Conservation (phyloP, 2,888 invertebrate species). For the Caenorhabditis uteleia region DNA sequence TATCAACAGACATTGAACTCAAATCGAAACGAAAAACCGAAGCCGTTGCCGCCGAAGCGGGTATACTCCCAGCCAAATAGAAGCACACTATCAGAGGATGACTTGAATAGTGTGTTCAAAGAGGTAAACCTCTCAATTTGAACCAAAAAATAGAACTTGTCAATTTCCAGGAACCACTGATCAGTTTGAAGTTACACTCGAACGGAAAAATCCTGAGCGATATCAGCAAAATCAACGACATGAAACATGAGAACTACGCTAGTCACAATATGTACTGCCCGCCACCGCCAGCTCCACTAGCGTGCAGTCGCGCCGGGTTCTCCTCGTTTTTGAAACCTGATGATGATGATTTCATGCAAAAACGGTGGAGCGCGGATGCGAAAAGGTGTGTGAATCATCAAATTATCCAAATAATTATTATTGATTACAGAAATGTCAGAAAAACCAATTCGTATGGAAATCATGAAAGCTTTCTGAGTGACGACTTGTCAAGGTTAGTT, state of each 20-base stretch:
- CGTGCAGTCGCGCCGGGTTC: no score
- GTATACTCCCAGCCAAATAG: background rate
- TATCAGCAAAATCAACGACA: slow-evolving; percentile 56
- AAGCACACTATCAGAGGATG: no score
- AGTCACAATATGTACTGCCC: slow-evolving; percentile 51
- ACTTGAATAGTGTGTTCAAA: slow-evolving; percentile 7
- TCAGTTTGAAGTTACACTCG: slow-evolving; percentile 39
- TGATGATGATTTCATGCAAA: no score
- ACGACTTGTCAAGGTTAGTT: no score
- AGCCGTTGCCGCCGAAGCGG: background rate
- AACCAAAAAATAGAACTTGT: background rate
- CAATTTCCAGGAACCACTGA: slow-evolving; percentile 19
- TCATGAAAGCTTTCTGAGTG: no score
- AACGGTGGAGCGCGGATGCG: no score
- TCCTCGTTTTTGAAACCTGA: no score
- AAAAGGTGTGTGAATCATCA: no score
- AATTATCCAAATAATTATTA: no score
- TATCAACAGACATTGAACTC: no score
- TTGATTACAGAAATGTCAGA: no score
- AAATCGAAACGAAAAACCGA: background rate
- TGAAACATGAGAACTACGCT: slow-evolving; percentile 32
- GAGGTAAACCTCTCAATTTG: slow-evolving; percentile 13
- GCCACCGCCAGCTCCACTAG: slow-evolving; percentile 69
- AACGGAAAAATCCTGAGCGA: slow-evolving; percentile 46
- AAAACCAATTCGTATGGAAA: no score